Base-by-base conservation (phyloP, 2,797 vertebrate genomes). In the Labroides dimidiatus region DNA sequence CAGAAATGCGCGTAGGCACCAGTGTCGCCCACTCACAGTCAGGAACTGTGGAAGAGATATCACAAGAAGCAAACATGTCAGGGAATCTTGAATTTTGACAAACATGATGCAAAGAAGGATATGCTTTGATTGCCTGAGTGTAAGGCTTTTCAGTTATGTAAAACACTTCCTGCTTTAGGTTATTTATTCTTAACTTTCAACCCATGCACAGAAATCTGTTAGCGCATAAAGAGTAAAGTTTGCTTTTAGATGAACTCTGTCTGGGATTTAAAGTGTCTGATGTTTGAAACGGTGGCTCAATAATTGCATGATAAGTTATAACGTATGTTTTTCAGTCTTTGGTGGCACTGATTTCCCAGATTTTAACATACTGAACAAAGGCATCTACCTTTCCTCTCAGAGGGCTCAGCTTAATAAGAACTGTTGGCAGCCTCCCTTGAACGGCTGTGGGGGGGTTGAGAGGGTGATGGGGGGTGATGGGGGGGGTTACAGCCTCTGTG, bases 401-500 rank as follows among this genome's bases (percentile, higher is more conserved):
- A 41, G 17, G 41, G 39, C n/a, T 14, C 23, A 44, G 57, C 42
- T 45, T 57, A 63, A 49, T 37, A 51, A 63, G 21, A 73, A 15
- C 36, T 63, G 60, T 71, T 72, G 76, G 60, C 66, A 80, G 63
- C 36, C 20, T 54, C 56, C 48, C 2, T 45, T 64, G 77, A 76
- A 66, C 36, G 45, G 44, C 61, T 15, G 42, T n/a, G n/a, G 65
- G 78, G 55, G 56, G 49, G 48, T 47, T 44, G 72, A 21, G 41
- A 2, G 14, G 41, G 12, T 4, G 47, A 15, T 44, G 55, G 47
- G 53, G 43, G 56, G 75, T 78, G 70, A 59, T 62, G 75, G 57
- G 55, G 47, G 53, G 43, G 56, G 75, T 78, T 72, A 59, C 64
- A 77, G 57, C 64, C 63, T 70, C 63, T n/a, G 65, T 72, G 65